Evolutionary conservation across 1,140 invertebrate genomes (phyloP).

Genomic region (Platorchestia sp.): DNA sequence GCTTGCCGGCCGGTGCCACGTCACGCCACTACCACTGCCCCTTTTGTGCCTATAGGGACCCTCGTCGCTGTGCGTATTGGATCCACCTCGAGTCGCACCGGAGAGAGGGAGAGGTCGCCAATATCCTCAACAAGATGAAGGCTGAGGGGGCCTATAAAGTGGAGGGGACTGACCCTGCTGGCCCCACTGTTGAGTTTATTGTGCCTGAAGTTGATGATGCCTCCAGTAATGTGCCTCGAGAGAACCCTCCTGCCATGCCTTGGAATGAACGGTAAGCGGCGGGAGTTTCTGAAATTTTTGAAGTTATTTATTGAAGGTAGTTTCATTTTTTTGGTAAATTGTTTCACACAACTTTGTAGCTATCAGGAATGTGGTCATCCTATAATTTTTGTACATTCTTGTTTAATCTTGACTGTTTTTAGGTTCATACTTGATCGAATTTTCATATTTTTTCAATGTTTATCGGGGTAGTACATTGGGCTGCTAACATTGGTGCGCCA

Average conservation of each 20-base stretch:
- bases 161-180: background rate
- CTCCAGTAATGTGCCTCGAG: background rate
- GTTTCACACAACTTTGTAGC: too few species aligned
- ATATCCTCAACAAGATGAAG: background rate
- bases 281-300: background rate
- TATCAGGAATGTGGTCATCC: too few species aligned
- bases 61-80: conserved; percentile 38
- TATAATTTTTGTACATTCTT: too few species aligned
- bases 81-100: conserved; percentile 41
- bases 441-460: too few species aligned
- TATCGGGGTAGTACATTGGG: too few species aligned
- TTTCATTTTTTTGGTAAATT: too few species aligned
- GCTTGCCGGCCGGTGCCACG: background rate
- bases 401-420: too few species aligned
- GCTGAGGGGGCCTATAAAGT: background rate
- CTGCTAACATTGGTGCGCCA: too few species aligned
- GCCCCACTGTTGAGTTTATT: conserved; percentile 3
- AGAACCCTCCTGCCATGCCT: conserved; percentile 2
- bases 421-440: too few species aligned
- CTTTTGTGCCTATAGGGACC: background rate
- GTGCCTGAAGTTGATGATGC: background rate
- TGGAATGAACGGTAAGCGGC: conserved; percentile 20
- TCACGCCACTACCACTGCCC: conserved; percentile 45
- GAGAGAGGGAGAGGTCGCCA: background rate
- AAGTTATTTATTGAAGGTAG: background rate